Evolutionary conservation across 2,797 vertebrate species (phyloP).

Genomic region (Centroberyx gerrardi): DNA sequence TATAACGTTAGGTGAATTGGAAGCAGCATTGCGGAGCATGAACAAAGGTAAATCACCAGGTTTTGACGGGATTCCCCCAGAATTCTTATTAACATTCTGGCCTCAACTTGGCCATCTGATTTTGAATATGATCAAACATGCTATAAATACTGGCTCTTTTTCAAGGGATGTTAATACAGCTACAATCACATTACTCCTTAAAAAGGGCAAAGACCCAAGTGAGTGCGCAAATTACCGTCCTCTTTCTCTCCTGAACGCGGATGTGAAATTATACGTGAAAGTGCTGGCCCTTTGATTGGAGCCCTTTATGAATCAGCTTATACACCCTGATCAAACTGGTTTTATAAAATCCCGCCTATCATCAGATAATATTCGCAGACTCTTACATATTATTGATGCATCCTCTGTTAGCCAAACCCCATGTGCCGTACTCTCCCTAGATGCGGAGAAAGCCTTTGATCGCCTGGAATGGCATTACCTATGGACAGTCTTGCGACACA

Average conservation of each 20-base stretch:
- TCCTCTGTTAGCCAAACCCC: neutral
- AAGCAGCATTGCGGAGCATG: neutral
- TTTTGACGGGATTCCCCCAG: neutral
- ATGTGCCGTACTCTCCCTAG: neutral
- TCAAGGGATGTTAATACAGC: neutral
- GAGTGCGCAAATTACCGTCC: neutral
- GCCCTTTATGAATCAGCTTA: neutral
- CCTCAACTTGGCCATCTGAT: neutral
- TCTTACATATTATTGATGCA: neutral
- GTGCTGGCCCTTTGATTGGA: neutral
- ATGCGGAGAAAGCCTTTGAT: neutral
- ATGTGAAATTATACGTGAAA: neutral
- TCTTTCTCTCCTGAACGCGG: neutral
- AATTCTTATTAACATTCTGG: neutral
- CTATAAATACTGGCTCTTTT: neutral
- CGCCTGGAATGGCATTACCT: neutral
- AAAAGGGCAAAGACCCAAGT: neutral
- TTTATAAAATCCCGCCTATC: neutral
- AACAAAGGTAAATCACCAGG: slow-evolving; percentile 8
- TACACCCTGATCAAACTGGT: slow-evolving; percentile 2
- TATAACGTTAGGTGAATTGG: neutral
- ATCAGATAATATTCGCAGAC: slow-evolving; percentile 5
- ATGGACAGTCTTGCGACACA: neutral
- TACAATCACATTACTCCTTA: neutral
- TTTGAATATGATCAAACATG: neutral